These are phyloP conservation scores for Rhopilema esculentum DNA, from an alignment of 30 jellyfish, hydroid and myxozoan species.

Conservation along the genomic window DNA sequence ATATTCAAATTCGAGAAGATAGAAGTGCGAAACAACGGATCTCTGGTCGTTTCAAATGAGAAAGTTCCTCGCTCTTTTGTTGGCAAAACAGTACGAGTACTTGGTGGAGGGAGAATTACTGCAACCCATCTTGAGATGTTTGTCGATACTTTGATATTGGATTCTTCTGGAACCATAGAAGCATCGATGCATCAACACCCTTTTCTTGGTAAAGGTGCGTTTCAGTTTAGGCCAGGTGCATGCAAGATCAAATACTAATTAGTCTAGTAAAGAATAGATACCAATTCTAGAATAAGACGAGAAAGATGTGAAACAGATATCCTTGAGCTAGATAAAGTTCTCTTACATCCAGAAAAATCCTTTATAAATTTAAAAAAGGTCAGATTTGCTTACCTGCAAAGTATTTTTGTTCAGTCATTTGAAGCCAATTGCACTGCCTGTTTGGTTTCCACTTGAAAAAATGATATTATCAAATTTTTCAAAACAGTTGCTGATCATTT, in stretches of 20 bases:
- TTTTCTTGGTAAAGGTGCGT: slow-evolving; percentile 60
- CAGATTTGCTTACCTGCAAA: too few species aligned
- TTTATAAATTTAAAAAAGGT: too few species aligned
- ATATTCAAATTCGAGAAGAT: slow-evolving; percentile 47
- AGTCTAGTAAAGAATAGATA: too few species aligned
- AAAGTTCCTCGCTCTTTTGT: slow-evolving; percentile 52
- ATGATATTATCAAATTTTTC: too few species aligned
- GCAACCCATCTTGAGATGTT: slow-evolving; percentile 63
- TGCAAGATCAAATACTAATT: too few species aligned
- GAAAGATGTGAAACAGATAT: too few species aligned
- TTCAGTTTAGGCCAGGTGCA: background rate
- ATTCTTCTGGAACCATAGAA: slow-evolving; percentile 56
- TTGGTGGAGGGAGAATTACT: slow-evolving; percentile 64
- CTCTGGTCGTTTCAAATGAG: slow-evolving; percentile 50
- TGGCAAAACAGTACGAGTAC: slow-evolving; percentile 34
- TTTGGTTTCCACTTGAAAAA: too few species aligned
- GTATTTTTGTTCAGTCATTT: too few species aligned
- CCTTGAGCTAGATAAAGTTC: too few species aligned
- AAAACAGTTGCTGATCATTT: background rate
- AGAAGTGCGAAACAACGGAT: slow-evolving; percentile 58
- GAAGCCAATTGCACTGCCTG: too few species aligned
- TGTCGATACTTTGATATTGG: slow-evolving; percentile 43
- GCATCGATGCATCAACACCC: slow-evolving; percentile 62
- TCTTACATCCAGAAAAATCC: too few species aligned
- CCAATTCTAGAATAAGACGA: too few species aligned